A percentile compares a stretch with the other conserved stretches of the same genome.
Conservation (phyloP, 1,140 invertebrate genomes). For the Plutomurus gul region DNA sequence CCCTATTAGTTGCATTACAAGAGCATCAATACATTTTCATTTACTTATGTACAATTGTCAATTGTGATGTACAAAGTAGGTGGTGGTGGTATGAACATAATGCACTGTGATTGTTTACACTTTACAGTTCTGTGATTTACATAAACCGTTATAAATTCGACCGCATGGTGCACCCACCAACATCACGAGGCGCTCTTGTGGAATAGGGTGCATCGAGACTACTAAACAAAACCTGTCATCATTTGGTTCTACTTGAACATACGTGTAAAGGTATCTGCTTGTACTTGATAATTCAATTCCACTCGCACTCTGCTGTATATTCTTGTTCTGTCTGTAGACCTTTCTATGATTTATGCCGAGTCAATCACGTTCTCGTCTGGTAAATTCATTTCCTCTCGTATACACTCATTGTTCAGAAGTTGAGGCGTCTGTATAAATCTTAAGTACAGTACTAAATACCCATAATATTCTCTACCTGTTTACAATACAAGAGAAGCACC, state of each 20-base stretch:
- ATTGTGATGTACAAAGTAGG: not conserved
- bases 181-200: not conserved
- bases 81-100: not conserved
- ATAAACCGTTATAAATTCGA: conserved; percentile 22
- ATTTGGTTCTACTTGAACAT: not conserved
- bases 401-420: no score
- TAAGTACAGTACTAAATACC: no score
- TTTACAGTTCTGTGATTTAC: not conserved
- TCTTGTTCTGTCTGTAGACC: no score
- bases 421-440: no score
- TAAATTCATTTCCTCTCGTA: no score
- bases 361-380: no score
- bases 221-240: not conserved
- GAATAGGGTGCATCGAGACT: not conserved
- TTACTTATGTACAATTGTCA: not conserved
- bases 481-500: no score
- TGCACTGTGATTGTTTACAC: not conserved
- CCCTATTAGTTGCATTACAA: not conserved
- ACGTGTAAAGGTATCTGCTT: no score
- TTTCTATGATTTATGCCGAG: no score
- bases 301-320: no score
- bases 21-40: not conserved
- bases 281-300: no score
- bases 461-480: no score
- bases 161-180: conserved; percentile 7